A percentile compares a stretch with the other conserved stretches of the same genome.
These are phyloP conservation scores for Oscheius onirici DNA, from an alignment of 2,888 invertebrate species.

Conservation along the genomic window DNA sequence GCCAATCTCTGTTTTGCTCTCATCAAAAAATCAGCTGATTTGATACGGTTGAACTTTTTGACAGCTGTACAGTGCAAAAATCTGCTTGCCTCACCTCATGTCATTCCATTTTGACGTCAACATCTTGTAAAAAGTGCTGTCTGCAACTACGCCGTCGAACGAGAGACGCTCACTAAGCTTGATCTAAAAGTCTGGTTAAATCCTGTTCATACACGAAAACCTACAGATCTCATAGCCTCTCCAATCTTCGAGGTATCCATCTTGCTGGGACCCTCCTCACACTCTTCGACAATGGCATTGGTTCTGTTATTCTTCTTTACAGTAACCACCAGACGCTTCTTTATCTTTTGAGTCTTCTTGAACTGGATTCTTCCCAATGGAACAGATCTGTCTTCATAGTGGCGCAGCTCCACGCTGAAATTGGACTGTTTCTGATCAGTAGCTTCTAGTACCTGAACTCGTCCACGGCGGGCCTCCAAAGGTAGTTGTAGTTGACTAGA, in stretches of 20 bases:
- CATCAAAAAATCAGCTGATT: constrained; percentile 12
- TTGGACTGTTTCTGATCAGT: background rate
- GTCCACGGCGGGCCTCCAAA: constrained; percentile 25
- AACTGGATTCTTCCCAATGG: constrained; percentile 31
- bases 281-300: constrained; percentile 27
- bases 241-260: constrained; percentile 20
- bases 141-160: constrained; percentile 42
- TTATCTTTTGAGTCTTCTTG: constrained; percentile 20
- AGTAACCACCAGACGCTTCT: constrained; percentile 27
- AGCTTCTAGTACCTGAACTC: constrained; percentile 22
- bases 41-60: constrained; percentile 13
- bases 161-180: constrained; percentile 34
- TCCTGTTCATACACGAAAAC: background rate
- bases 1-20: constrained; percentile 14
- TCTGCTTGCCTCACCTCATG: constrained; percentile 35
- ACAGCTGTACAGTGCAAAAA: constrained; percentile 3
- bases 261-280: constrained; percentile 32
- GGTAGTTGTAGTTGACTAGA: constrained; percentile 16
- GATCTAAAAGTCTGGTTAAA: constrained; percentile 11
- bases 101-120: constrained; percentile 41
- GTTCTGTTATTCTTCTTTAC: constrained; percentile 24
- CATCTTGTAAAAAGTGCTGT: constrained; percentile 40
- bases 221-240: constrained; percentile 28
- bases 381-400: constrained; percentile 14
- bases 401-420: constrained; percentile 32